phyloP scores from a whole-genome alignment of 2,888 invertebrate genomes.

The Willowsia nigromaculata region DNA sequence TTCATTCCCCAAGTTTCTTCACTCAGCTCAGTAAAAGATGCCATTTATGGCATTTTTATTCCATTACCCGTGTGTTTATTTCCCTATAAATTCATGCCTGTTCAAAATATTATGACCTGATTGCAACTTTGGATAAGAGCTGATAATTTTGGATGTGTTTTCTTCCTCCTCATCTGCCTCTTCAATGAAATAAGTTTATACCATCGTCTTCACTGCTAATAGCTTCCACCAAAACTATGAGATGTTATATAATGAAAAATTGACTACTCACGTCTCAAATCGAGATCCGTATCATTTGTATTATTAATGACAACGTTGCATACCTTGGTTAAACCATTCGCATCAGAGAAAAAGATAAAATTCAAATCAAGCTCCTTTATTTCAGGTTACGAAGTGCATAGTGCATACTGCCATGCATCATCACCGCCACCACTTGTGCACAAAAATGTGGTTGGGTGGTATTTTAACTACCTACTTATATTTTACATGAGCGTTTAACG shows the following conservation, averaged over 20 bases:
- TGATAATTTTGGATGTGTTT: neutral
- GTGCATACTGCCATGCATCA: neutral
- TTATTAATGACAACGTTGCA: neutral
- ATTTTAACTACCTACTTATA: neutral
- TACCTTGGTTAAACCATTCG: neutral
- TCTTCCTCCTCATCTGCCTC: neutral
- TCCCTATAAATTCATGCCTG: neutral
- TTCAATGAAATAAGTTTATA: neutral
- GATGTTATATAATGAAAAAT: neutral
- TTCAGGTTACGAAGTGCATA: neutral
- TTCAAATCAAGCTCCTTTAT: conserved; percentile 10
- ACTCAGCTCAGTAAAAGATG: neutral
- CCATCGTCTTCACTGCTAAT: neutral
- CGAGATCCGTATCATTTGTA: conserved; percentile 13
- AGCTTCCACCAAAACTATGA: neutral
- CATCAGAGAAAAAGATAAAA: neutral
- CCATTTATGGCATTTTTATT: neutral
- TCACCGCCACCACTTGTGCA: neutral
- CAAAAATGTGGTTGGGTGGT: neutral
- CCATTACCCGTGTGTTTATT: neutral
- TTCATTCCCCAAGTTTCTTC: neutral
- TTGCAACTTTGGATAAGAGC: neutral
- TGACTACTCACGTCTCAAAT: conserved; percentile 18
- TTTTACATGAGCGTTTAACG: neutral
- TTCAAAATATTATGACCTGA: neutral